Evolutionary conservation across 1,140 invertebrate genomes (phyloP), one percentile per base, ranked within the genome.

Genomic region (Cydia splendana): DNA sequence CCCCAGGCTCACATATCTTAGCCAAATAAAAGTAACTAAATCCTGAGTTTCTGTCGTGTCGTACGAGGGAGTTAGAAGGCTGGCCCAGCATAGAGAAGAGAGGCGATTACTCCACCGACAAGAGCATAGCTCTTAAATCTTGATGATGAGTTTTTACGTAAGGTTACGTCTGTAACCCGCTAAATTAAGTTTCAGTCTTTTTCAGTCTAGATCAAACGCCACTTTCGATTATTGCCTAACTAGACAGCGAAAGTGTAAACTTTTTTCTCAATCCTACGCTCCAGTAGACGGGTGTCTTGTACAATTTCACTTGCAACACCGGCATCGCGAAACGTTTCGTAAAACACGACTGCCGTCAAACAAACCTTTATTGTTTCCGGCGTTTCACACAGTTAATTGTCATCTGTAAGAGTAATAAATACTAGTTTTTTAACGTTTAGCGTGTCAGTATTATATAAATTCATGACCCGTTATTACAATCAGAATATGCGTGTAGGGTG

Each of bases 211-310:
- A 80, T 62, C 80, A 81, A 86, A 83, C 83, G 85, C 82, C 85
- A 88, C 84, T 84, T 86, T 85, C 84, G 84, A 84, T 80, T 81
- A 86, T 91, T 91, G 85, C 78, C 85, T 85, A 92, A 92, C 77
- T 65, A 62, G 79, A 75, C 79, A 78, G 84, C 82, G 89, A 91
- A 91, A 91, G 87, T 90, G 83, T 74, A 69, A 80, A 88, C 84
- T 88, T 92, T 88, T 91, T 92, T 90, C 88, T 84, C 88, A 92
- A 92, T 93, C 85, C 84, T 85, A 91, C 91, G 91, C 90, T 93
- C 89, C 87, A 93, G 83, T 91, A 90, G 86, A 79, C 84, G 80
- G 81, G 81, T 71, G 75, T 81, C 82, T 84, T 86, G 88, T 81
- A 89, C 88, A 89, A 88, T 91, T 92, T 93, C 86, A 90, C 82